These are phyloP conservation scores for Poecilia latipinna DNA, from an alignment of 2,113 vertebrate species.

Conservation along the genomic window DNA sequence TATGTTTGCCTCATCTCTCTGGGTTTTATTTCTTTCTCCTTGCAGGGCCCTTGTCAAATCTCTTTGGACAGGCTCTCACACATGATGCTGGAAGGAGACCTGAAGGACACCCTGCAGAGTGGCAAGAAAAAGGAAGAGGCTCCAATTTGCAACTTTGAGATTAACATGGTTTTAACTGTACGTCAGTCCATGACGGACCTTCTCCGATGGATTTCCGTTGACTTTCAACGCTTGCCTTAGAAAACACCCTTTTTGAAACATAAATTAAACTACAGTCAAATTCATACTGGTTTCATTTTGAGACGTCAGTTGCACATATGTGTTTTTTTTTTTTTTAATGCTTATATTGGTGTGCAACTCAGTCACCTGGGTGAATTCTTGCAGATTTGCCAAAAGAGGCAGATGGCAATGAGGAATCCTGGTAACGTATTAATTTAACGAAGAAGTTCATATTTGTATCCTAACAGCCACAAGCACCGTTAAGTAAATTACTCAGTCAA, in stretches of 20 bases:
- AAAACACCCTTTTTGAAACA: slow-evolving; percentile 10
- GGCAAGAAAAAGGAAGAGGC: slow-evolving; percentile 40
- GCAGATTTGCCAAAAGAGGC: neutral
- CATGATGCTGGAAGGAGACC: slow-evolving; percentile 70
- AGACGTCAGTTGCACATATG: slow-evolving; percentile 9
- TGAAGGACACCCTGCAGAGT: slow-evolving; percentile 70
- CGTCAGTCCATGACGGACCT: slow-evolving; percentile 19
- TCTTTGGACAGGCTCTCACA: slow-evolving; percentile 76
- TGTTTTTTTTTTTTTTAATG: neutral
- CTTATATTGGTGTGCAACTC: neutral
- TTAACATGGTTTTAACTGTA: slow-evolving; percentile 46
- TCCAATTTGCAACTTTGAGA: slow-evolving; percentile 53
- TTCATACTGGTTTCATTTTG: neutral
- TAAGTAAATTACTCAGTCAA: neutral
- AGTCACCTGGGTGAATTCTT: neutral
- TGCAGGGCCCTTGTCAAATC: slow-evolving; percentile 79
- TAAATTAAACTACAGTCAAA: slow-evolving; percentile 21
- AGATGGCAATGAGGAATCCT: neutral
- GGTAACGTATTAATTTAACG: neutral
- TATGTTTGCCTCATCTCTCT: slow-evolving; percentile 78
- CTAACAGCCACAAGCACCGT: neutral
- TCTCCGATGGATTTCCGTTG: slow-evolving; percentile 29
- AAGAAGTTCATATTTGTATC: neutral
- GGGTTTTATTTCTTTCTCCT: slow-evolving; percentile 79
- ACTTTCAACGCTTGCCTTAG: slow-evolving; percentile 18